Base-by-base conservation (phyloP, 2,888 invertebrate genomes). In the Nephrotoma appendiculata region DNA sequence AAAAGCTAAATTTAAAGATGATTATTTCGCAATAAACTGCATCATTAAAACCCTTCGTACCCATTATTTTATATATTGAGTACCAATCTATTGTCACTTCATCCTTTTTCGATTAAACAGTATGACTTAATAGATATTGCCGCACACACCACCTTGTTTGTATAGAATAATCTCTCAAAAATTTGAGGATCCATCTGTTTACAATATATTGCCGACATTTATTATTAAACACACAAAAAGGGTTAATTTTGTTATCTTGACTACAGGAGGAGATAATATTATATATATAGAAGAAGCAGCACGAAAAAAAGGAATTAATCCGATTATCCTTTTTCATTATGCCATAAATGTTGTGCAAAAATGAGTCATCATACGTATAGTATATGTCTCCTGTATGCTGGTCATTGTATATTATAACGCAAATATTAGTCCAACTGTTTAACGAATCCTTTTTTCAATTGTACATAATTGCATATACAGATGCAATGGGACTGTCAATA, bases 371-470 rank as follows among this genome's bases (percentile, higher is more conserved):
- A 84, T 42, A 42, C 31, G 43, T 48, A n/a, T 48, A 48, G 48
- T 48, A 12, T 48, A 12, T 48, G 48, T 84, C 43, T 42, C 43
- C 43, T 84, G 84, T 42, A 84, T 84, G 71, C 6, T 42, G 84
- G 84, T 84, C 84, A 84, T 84, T 84, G 84, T 84, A 42, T 84
- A 84, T 83, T 83, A 42, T 42, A 84, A 42, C 6, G 42, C 84
- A 42, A 84, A 84, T 84, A 84, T 84, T 84, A 42, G 84, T 84
- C 84, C 84, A 84, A 84, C 84, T 84, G 84, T 84, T 42, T 5
- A 42, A n/a, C 84, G 41, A 84, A 84, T 43, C 84, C 84, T 84
- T 84, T 84, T 71, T 71, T 12, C 31, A 31, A 31, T 71, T 19
- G 71, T 71, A 31, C 15, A 52, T 31, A 71, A 71, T 71, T 71